These are phyloP conservation scores for Venturia canescens DNA, from an alignment of 1,140 invertebrate species.

Conservation along the genomic window DNA sequence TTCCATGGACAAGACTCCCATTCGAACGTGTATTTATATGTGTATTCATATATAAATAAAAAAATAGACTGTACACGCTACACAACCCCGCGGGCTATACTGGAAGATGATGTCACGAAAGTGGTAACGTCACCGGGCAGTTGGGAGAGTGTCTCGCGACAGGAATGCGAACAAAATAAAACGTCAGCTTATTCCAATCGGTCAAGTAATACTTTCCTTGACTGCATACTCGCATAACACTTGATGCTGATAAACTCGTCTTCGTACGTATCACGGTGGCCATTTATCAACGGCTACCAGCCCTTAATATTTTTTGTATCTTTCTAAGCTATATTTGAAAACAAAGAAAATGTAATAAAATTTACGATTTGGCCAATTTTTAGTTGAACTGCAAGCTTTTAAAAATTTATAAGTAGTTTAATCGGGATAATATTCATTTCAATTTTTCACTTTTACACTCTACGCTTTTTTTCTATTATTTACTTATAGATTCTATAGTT, in stretches of 20 bases:
- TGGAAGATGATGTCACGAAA: constrained; percentile 35
- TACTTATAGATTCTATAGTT: no score
- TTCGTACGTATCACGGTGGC: neutral
- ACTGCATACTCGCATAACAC: neutral
- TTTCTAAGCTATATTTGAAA: no score
- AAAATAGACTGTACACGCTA: neutral
- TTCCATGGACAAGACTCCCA: constrained; percentile 4
- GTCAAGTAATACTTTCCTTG: constrained; percentile 18
- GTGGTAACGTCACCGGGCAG: constrained; percentile 29
- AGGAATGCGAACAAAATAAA: constrained; percentile 42
- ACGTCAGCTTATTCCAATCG: constrained; percentile 19
- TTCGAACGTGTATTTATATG: neutral
- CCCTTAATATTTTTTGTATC: no score
- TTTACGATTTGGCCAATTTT: no score
- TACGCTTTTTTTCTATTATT: neutral
- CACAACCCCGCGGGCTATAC: neutral
- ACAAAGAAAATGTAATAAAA: neutral
- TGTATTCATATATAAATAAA: neutral
- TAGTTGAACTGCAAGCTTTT: no score
- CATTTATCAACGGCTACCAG: neutral
- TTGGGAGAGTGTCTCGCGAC: constrained; percentile 27
- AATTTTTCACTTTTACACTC: no score
- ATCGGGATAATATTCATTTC: no score
- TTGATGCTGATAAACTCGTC: neutral
- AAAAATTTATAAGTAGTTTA: no score